phyloP scores from a whole-genome alignment of 2,113 vertebrate genomes.

The Noctilio leporinus region DNA sequence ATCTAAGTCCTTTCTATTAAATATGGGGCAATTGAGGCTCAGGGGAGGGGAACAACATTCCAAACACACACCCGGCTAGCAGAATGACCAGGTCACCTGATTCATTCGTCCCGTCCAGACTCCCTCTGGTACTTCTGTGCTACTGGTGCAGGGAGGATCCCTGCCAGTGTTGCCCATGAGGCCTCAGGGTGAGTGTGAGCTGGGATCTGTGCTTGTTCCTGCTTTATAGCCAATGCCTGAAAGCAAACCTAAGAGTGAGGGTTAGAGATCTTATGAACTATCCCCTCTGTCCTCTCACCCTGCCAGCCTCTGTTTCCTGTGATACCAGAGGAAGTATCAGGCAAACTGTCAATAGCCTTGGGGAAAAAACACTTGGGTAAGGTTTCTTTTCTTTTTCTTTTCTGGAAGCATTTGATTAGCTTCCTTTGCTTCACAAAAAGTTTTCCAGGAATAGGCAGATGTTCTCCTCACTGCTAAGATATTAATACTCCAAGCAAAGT shows the following conservation, averaged over 20 bases:
- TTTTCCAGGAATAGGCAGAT: constrained; percentile 25
- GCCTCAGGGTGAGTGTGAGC: rapidly evolving
- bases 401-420: background rate
- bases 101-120: rapidly evolving
- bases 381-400: background rate
- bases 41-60: background rate
- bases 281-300: background rate
- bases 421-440: constrained; percentile 35
- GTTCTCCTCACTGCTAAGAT: background rate
- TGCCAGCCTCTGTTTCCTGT: background rate
- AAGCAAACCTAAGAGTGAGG: background rate
- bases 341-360: background rate
- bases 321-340: background rate
- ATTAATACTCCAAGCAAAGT: constrained; percentile 2
- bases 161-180: background rate
- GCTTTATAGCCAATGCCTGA: background rate
- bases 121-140: background rate
- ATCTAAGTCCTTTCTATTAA: background rate
- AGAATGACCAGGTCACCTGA: background rate
- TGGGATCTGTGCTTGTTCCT: background rate
- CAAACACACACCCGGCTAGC: background rate
- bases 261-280: rapidly evolving
- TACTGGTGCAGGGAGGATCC: background rate
- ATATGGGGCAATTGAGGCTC: background rate
- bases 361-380: background rate